Evolutionary conservation across 2,888 invertebrate species (phyloP).

Genomic region (Cephalotes varians): DNA sequence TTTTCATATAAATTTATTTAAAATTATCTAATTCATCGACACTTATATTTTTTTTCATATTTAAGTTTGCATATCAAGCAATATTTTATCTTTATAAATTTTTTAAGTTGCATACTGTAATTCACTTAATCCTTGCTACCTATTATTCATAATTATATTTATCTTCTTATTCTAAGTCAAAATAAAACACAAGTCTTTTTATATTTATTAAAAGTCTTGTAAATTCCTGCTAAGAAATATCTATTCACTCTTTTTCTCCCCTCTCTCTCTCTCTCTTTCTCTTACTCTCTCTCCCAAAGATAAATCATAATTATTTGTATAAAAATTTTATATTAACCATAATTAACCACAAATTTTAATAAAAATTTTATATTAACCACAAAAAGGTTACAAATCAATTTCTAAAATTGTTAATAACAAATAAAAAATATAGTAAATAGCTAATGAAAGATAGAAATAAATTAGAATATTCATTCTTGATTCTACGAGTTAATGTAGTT

Average conservation of each 20-base stretch:
- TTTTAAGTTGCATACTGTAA: background rate
- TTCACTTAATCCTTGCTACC: background rate
- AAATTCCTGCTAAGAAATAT: background rate
- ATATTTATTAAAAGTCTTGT: background rate
- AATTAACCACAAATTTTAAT: too few species aligned
- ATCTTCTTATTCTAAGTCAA: background rate
- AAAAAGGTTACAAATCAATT: background rate
- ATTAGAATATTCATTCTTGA: background rate
- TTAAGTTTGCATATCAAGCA: background rate
- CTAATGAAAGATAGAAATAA: background rate
- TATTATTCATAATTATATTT: background rate
- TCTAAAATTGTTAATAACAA: background rate
- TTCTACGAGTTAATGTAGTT: slow-evolving; percentile 16
- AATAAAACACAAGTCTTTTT: background rate
- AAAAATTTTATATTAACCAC: background rate
- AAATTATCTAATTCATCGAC: background rate
- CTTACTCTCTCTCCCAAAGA: background rate
- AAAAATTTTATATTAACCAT: background rate
- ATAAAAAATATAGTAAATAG: background rate
- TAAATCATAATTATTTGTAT: background rate
- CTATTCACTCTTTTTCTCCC: background rate
- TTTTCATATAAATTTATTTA: background rate
- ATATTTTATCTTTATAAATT: slow-evolving; percentile 8
- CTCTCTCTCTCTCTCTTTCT: background rate
- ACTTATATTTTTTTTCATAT: background rate